Evolutionary conservation across 2,113 vertebrate genomes (phyloP).

Genomic region (Hymenochirus boettgeri): DNA sequence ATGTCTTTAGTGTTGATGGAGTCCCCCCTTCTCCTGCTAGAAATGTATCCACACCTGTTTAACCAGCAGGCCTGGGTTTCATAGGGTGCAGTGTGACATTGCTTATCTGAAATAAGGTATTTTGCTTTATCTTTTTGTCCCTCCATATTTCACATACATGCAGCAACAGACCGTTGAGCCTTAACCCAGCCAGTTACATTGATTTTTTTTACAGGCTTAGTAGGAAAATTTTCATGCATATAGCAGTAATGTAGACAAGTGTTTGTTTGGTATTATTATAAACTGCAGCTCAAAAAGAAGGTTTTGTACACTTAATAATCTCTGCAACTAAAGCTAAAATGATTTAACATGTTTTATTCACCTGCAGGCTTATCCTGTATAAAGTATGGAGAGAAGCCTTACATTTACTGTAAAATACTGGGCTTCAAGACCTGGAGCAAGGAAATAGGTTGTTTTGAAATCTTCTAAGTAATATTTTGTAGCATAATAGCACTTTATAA

Average conservation of each 20-base stretch:
- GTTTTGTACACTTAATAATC: too few species aligned
- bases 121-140: neutral
- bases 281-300: too few species aligned
- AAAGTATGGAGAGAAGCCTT: neutral
- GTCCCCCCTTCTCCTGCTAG: conserved; percentile 25
- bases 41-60: conserved; percentile 35
- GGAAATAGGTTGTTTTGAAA: neutral
- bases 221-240: neutral
- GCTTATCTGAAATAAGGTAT: conserved; percentile 6
- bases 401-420: neutral
- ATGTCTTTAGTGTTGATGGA: conserved; percentile 32
- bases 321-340: too few species aligned
- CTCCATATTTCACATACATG: neutral
- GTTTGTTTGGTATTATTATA: too few species aligned
- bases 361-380: neutral
- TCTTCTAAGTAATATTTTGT: neutral
- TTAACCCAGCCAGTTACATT: neutral
- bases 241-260: neutral
- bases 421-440: neutral
- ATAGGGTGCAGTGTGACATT: conserved; percentile 8
- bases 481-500: neutral
- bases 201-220: neutral
- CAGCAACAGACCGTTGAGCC: neutral
- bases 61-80: conserved; percentile 31
- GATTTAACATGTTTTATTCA: too few species aligned